Percentiles rank a stretch among this genome's conserved stretches.
phyloP scores from a whole-genome alignment of 2,888 invertebrate genomes.

The Hybos culiciformis region DNA sequence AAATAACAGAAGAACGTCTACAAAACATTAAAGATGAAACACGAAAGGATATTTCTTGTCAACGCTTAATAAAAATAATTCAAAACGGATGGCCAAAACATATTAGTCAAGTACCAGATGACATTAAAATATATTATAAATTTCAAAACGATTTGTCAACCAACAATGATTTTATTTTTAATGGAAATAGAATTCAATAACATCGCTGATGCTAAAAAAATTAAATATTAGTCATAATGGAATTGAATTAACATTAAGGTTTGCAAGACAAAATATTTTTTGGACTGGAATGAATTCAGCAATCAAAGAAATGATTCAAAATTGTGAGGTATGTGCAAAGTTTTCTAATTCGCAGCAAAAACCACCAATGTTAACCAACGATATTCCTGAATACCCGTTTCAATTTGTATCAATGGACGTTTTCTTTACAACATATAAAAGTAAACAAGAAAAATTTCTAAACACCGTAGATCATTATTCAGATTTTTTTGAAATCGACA shows the following conservation, averaged over 20 bases:
- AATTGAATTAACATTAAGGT: neutral
- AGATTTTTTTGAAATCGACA: neutral
- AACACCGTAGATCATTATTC: neutral
- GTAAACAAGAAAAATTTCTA: neutral
- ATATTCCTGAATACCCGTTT: neutral
- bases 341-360: neutral
- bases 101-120: neutral
- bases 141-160: neutral
- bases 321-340: neutral
- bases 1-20: too few species aligned
- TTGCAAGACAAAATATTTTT: neutral
- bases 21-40: neutral
- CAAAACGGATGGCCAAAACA: slow-evolving; percentile 4
- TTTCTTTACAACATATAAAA: neutral
- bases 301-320: neutral
- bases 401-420: neutral
- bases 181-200: neutral
- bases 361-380: neutral
- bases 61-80: slow-evolving; percentile 1
- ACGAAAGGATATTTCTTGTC: neutral
- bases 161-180: neutral
- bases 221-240: neutral
- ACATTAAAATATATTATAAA: neutral
- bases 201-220: neutral
- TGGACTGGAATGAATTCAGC: neutral